These are phyloP conservation scores for Drosophila guanche DNA, from an alignment of 1,140 invertebrate species.

Conservation along the genomic window DNA sequence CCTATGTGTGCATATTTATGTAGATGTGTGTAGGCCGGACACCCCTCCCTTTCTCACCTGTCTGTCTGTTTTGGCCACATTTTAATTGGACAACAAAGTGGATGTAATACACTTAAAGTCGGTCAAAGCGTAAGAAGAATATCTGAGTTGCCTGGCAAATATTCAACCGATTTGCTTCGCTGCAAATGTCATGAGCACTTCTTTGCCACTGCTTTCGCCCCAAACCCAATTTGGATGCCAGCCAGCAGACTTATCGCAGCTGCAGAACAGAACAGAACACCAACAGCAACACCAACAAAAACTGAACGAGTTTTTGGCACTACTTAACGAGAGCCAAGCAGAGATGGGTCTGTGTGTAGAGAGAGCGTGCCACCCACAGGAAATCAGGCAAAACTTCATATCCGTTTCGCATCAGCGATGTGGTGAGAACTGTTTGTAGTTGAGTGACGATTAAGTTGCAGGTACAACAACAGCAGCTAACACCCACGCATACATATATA, in stretches of 20 bases:
- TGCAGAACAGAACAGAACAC: constrained; percentile 6
- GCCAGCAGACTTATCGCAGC: constrained; percentile 41
- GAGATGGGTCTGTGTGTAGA: background rate
- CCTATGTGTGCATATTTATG: constrained; percentile 30
- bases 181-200: constrained; percentile 43
- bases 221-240: constrained; percentile 32
- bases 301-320: constrained; percentile 4
- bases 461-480: background rate
- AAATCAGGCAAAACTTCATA: constrained; percentile 46
- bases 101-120: constrained; percentile 71
- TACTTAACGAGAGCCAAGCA: constrained; percentile 19
- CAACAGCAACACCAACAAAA: constrained; percentile 31
- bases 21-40: constrained; percentile 14
- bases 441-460: constrained; percentile 41
- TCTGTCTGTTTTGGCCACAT: constrained; percentile 31
- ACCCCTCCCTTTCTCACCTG: background rate
- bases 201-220: constrained; percentile 14
- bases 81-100: constrained; percentile 78
- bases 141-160: constrained; percentile 12
- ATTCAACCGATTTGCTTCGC: constrained; percentile 10
- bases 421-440: constrained; percentile 2
- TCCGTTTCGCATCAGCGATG: constrained; percentile 35
- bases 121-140: constrained; percentile 18
- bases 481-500: background rate
- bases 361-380: constrained; percentile 11